These are phyloP conservation scores for Syritta pipiens DNA, from an alignment of 2,888 invertebrate genomes.

Conservation along the genomic window DNA sequence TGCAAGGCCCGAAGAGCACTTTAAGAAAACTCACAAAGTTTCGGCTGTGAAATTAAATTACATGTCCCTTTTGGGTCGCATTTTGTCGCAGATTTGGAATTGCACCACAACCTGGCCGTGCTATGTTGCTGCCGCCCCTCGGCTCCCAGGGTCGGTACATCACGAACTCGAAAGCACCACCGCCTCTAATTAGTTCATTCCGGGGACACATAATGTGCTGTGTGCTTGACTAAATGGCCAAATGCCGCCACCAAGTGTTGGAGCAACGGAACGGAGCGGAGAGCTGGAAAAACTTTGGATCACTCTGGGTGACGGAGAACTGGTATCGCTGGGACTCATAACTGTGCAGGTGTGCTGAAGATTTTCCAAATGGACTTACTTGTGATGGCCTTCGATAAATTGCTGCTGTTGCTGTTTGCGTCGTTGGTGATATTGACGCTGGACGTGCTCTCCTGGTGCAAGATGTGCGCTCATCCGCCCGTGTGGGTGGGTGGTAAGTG, in stretches of 20 bases:
- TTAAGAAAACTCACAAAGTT: constrained; percentile 65
- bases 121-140: not conserved
- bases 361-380: constrained; percentile 68
- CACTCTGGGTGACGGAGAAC: not conserved
- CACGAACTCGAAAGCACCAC: constrained; percentile 55
- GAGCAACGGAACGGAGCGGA: too few relatives aligned
- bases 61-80: constrained; percentile 69
- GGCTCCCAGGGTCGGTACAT: constrained; percentile 48
- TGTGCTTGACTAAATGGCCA: constrained; percentile 55
- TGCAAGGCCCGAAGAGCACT: constrained; percentile 13
- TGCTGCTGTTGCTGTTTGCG: constrained; percentile 28
- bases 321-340: constrained; percentile 48
- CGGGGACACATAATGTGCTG: constrained; percentile 52
- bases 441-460: constrained; percentile 55
- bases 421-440: not conserved
- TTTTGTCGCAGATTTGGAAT: constrained; percentile 51
- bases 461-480: constrained; percentile 42
- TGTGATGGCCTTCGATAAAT: constrained; percentile 60
- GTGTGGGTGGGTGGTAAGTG: too few relatives aligned
- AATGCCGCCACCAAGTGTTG: constrained; percentile 3
- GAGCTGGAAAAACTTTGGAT: constrained; percentile 41
- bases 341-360: constrained; percentile 60
- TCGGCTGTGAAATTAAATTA: constrained; percentile 66
- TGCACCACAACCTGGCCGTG: constrained; percentile 63
- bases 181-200: constrained; percentile 64